Evolutionary conservation across 2,797 vertebrate species (phyloP).

Genomic region (Sebastes diploproa): DNA sequence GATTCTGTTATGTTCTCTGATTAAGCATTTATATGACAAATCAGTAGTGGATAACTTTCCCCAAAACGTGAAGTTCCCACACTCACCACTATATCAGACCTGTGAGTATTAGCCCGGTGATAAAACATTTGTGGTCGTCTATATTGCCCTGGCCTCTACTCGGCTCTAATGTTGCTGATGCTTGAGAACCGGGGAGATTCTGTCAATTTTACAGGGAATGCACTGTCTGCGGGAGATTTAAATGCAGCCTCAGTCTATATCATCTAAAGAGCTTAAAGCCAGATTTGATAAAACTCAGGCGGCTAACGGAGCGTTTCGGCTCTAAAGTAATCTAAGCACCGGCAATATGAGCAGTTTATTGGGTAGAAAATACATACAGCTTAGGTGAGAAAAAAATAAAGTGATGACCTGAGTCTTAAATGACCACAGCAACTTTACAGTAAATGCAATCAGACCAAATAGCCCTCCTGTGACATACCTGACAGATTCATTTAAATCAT

Average conservation of each 20-base stretch:
- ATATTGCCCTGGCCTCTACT: not conserved
- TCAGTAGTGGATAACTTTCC: not conserved
- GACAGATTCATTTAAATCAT: not conserved
- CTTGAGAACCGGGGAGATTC: not conserved
- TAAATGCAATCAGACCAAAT: not conserved
- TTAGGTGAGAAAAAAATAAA: not conserved
- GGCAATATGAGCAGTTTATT: not conserved
- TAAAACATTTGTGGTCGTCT: not conserved
- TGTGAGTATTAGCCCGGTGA: not conserved
- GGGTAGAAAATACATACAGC: conserved; percentile 1
- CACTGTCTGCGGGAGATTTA: conserved; percentile 28
- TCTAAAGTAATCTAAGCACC: conserved; percentile 16
- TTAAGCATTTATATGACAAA: not conserved
- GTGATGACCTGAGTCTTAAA: not conserved
- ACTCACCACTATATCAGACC: not conserved
- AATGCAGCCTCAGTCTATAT: conserved; percentile 4
- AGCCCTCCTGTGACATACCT: not conserved
- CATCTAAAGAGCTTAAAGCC: conserved; percentile 36
- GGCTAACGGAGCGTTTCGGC: not conserved
- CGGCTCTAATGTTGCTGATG: conserved; percentile 1
- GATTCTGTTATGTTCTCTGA: not conserved
- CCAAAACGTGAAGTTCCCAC: not conserved
- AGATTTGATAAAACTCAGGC: conserved; percentile 22
- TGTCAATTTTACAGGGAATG: conserved; percentile 22
- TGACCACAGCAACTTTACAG: not conserved